These are phyloP conservation scores for Drosophila kanekoi DNA, from an alignment of 2,888 invertebrate species.

Conservation along the genomic window DNA sequence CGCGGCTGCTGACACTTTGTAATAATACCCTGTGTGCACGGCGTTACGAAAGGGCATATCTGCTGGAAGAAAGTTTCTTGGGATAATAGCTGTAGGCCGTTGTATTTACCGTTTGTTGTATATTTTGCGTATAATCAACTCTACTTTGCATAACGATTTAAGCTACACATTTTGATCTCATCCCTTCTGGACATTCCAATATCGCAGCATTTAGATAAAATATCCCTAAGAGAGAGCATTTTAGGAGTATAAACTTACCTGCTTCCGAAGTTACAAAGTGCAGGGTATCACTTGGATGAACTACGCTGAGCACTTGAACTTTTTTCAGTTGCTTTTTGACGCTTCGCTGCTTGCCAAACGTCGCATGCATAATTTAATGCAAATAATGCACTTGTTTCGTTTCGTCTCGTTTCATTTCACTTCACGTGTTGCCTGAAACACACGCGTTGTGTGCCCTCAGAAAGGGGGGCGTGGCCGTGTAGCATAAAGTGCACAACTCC, in stretches of 20 bases:
- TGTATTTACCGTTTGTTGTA: too few relatives aligned
- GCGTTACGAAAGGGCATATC: constrained; percentile 1
- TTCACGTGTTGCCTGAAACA: constrained; percentile 68
- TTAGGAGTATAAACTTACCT: not conserved
- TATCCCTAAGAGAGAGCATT: too few relatives aligned
- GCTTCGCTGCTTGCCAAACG: constrained; percentile 59
- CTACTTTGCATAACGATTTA: too few relatives aligned
- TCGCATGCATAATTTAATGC: constrained; percentile 79
- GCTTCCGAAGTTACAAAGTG: not conserved
- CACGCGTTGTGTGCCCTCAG: constrained; percentile 13
- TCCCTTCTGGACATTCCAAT: too few relatives aligned
- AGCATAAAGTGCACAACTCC: constrained; percentile 71
- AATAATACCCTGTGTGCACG: constrained; percentile 21
- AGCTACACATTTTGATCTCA: too few relatives aligned
- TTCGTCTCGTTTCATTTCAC: constrained; percentile 75
- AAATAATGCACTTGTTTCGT: constrained; percentile 81
- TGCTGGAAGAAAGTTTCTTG: not conserved
- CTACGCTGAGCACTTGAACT: not conserved
- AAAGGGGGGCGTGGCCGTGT: not conserved
- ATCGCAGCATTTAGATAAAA: too few relatives aligned
- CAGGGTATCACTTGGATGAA: constrained; percentile 17
- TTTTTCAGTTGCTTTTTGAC: constrained; percentile 54
- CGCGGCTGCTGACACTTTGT: constrained; percentile 77
- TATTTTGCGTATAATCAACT: too few relatives aligned
- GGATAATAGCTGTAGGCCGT: too few relatives aligned